phyloP scores from a whole-genome alignment of 2,113 vertebrate species.

The Callionymus lyra region DNA sequence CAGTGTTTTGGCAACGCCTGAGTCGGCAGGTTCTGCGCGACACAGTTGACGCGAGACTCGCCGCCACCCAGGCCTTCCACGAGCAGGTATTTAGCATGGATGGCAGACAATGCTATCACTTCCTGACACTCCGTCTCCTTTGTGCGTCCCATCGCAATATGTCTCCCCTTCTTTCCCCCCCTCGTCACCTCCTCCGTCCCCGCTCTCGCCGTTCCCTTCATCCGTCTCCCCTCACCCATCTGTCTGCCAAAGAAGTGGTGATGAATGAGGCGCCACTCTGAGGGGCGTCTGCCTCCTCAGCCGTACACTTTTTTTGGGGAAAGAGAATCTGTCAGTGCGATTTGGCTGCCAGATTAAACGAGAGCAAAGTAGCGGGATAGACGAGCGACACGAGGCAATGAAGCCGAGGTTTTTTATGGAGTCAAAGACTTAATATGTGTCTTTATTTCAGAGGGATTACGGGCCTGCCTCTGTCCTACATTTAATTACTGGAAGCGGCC shows the following conservation, averaged over 20 bases:
- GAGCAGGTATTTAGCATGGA: slow-evolving; percentile 49
- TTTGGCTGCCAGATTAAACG: not conserved
- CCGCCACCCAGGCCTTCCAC: slow-evolving; percentile 24
- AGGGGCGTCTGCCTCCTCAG: too few relatives aligned
- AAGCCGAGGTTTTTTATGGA: slow-evolving; percentile 38
- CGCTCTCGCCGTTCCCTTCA: slow-evolving; percentile 18
- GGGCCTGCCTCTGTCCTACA: slow-evolving; percentile 41
- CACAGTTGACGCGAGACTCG: slow-evolving; percentile 31
- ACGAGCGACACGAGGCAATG: slow-evolving; percentile 15
- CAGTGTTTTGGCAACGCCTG: slow-evolving; percentile 56
- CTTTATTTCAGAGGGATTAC: slow-evolving; percentile 59
- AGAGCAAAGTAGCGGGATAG: slow-evolving; percentile 1
- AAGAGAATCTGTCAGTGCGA: too few relatives aligned
- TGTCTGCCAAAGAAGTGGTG: too few relatives aligned
- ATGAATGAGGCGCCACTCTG: too few relatives aligned
- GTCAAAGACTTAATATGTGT: slow-evolving; percentile 40
- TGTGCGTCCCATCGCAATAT: slow-evolving; percentile 51
- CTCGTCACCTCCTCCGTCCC: slow-evolving; percentile 29
- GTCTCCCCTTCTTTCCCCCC: slow-evolving; percentile 25
- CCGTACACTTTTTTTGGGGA: too few relatives aligned
- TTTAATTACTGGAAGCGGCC: slow-evolving; percentile 62
- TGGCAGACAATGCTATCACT: slow-evolving; percentile 55
- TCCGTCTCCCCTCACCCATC: slow-evolving; percentile 4
- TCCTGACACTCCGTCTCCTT: slow-evolving; percentile 53
- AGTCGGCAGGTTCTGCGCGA: slow-evolving; percentile 47